Evolutionary conservation across 2,797 vertebrate species (phyloP).

Genomic region (Coregonus suidteri): DNA sequence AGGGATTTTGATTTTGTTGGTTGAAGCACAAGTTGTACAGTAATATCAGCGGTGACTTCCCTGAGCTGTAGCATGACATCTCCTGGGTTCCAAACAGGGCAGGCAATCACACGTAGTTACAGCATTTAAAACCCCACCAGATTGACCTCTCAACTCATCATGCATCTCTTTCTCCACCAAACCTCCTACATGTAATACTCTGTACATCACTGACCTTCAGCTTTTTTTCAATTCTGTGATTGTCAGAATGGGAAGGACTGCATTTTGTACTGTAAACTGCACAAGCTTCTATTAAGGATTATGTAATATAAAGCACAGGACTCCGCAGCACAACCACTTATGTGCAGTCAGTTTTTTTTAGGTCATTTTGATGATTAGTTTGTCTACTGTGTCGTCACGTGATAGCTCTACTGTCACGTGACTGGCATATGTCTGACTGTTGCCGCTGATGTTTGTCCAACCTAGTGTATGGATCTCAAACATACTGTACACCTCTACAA

Average conservation of each 20-base stretch:
- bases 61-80: constrained; percentile 7
- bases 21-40: constrained; percentile 39
- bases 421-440: not conserved
- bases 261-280: not conserved
- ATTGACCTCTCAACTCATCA: constrained; percentile 21
- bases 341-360: not conserved
- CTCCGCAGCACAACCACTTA: not conserved
- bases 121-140: constrained; percentile 14
- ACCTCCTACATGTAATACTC: constrained; percentile 13
- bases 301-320: not conserved
- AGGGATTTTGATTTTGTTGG: constrained; percentile 48
- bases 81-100: constrained; percentile 15
- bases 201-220: not conserved
- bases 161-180: not conserved
- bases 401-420: constrained; percentile 1
- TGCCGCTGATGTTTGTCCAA: not conserved
- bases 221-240: not conserved
- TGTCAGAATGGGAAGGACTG: not conserved
- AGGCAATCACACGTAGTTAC: constrained; percentile 24
- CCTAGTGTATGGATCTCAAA: too few species aligned
- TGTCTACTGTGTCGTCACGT: not conserved
- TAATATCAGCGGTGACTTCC: constrained; percentile 29
- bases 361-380: not conserved
- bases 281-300: not conserved
- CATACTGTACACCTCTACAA: not conserved